phyloP scores from a whole-genome alignment of 2,888 invertebrate genomes.

The Mimachlamys varia region DNA sequence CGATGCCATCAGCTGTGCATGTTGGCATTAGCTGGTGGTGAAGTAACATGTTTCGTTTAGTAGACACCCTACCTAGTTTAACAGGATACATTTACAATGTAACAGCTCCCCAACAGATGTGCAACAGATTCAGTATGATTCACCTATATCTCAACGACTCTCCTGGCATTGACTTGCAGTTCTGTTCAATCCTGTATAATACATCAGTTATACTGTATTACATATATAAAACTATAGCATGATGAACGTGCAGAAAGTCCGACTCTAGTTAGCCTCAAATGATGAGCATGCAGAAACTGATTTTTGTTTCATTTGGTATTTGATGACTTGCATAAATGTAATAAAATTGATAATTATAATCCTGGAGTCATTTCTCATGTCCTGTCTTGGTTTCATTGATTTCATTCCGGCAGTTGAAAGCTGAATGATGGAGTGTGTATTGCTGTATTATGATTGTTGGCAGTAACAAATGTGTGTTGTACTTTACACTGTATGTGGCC shows the following conservation, averaged over 20 bases:
- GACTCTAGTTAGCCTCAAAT: not conserved
- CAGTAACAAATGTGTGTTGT: not conserved
- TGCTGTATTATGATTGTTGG: not conserved
- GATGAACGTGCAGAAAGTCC: not conserved
- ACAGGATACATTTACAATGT: not conserved
- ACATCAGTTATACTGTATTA: not conserved
- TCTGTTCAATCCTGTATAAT: not conserved
- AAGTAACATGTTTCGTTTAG: not conserved
- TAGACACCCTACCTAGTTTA: not conserved
- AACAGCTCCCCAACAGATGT: conserved; percentile 19
- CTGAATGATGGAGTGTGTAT: not conserved
- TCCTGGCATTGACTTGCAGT: too few species aligned
- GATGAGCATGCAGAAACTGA: not conserved
- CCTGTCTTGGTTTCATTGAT: not conserved
- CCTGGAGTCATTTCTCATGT: not conserved
- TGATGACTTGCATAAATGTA: not conserved
- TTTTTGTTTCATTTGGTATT: not conserved
- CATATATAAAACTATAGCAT: too few species aligned
- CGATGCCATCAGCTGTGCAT: not conserved
- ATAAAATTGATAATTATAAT: conserved; percentile 3
- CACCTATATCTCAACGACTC: not conserved
- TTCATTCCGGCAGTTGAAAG: not conserved
- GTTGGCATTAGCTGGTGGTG: not conserved
- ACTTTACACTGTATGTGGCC: not conserved
- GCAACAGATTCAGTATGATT: not conserved